Conservation (phyloP, 2,797 vertebrate genomes). For the Epinephelus malabaricus region DNA sequence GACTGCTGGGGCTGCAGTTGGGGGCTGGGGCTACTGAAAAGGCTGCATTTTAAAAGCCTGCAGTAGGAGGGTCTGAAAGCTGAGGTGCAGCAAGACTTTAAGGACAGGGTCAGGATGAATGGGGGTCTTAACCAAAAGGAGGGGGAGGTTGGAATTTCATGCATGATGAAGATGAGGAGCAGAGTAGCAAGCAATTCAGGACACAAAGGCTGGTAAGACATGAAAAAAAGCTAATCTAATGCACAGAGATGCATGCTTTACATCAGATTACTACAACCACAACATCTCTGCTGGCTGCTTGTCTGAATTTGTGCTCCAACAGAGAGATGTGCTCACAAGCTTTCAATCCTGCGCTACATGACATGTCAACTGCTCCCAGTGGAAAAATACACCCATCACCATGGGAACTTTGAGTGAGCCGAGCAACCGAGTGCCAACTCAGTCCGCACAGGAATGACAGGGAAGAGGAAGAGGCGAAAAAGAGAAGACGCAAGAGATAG, state of each 20-base stretch:
- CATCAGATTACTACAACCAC: neutral
- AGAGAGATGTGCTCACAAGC: neutral
- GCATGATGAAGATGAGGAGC: constrained; percentile 8
- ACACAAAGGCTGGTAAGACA: neutral
- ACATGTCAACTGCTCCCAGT: constrained; percentile 41
- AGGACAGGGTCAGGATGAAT: neutral
- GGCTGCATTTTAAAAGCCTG: constrained; percentile 34
- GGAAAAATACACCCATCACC: constrained; percentile 52
- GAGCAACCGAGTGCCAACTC: constrained; percentile 28
- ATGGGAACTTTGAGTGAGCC: constrained; percentile 43
- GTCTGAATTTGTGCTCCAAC: neutral
- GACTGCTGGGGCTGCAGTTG: constrained; percentile 4
- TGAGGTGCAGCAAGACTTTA: constrained; percentile 12
- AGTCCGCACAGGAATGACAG: neutral
- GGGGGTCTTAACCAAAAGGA: neutral
- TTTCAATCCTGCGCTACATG: constrained; percentile 4
- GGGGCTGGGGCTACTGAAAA: constrained; percentile 27
- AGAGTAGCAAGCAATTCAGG: neutral
- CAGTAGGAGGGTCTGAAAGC: constrained; percentile 17
- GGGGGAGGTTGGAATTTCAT: constrained; percentile 5
- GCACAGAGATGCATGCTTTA: neutral
- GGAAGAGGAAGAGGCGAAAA: neutral
- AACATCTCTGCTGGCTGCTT: neutral
- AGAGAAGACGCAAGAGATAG: neutral
- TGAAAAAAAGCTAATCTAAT: neutral